phyloP scores from a whole-genome alignment of 64 coral and sea anemone species.

The Dendronephthya gigantea region DNA sequence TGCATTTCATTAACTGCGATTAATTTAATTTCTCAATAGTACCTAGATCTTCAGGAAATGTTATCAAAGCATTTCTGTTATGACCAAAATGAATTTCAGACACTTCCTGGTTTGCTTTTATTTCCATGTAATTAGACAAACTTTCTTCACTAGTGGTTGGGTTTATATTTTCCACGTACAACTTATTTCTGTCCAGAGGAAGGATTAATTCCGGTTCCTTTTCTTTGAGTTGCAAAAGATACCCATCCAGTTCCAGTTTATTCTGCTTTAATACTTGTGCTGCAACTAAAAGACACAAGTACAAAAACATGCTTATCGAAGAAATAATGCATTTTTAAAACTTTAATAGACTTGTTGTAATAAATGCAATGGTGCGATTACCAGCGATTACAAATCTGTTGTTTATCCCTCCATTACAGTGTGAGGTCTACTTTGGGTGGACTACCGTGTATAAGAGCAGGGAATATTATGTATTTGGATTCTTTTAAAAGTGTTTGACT shows the following conservation, averaged over 20 bases:
- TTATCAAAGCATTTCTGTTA: slow-evolving; percentile 25
- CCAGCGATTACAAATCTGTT: too few relatives aligned
- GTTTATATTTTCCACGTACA: neutral
- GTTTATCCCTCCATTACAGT: too few relatives aligned
- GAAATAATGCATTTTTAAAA: too few relatives aligned
- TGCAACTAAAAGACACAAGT: neutral
- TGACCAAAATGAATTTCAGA: neutral
- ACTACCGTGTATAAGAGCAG: too few relatives aligned
- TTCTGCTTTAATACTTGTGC: neutral
- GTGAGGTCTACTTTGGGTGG: too few relatives aligned
- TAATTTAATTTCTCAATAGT: neutral
- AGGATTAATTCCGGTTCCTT: neutral
- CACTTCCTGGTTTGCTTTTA: slow-evolving; percentile 32
- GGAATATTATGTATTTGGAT: too few relatives aligned
- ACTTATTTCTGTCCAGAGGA: neutral
- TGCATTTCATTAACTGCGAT: neutral
- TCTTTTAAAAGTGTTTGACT: neutral
- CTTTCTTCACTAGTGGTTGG: slow-evolving; percentile 16
- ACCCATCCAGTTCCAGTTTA: neutral
- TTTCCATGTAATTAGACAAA: slow-evolving; percentile 28
- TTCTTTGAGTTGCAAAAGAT: neutral
- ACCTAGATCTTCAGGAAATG: slow-evolving; percentile 1
- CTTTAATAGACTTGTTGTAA: too few relatives aligned
- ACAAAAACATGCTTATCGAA: too few relatives aligned
- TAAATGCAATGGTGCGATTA: too few relatives aligned